These are phyloP conservation scores for Rutilus rutilus DNA, from an alignment of 2,113 vertebrate species.

Conservation along the genomic window DNA sequence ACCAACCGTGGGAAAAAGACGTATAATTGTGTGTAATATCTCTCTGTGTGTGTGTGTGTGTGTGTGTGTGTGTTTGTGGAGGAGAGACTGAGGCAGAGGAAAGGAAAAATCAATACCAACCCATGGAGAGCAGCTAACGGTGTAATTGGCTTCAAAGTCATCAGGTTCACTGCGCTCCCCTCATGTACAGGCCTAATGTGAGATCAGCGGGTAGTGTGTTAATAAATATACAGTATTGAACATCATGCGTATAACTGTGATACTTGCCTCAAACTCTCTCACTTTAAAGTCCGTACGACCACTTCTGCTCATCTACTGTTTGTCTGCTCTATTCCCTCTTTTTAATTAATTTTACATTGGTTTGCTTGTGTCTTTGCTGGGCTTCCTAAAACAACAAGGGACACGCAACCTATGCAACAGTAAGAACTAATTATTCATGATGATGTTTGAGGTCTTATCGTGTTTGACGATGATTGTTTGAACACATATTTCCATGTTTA, in stretches of 20 bases:
- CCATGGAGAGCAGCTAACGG: conserved; percentile 21
- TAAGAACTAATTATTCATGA: not conserved
- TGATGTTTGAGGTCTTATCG: too few species aligned
- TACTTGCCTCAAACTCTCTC: not conserved
- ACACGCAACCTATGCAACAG: not conserved
- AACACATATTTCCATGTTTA: not conserved
- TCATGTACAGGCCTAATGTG: conserved; percentile 24
- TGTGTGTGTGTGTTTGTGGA: not conserved
- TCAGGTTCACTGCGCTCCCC: conserved; percentile 56
- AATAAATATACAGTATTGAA: not conserved
- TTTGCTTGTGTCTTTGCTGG: not conserved
- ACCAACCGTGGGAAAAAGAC: conserved; percentile 39
- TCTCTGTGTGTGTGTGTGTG: not conserved
- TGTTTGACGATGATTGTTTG: too few species aligned
- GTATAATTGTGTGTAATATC: not conserved
- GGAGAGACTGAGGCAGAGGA: not conserved
- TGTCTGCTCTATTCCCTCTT: not conserved
- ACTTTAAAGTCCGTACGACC: not conserved
- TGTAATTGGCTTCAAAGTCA: conserved; percentile 55
- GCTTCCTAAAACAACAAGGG: not conserved
- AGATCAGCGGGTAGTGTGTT: conserved; percentile 2
- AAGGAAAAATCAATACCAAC: conserved; percentile 33
- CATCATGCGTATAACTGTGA: not conserved
- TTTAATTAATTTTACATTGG: not conserved
- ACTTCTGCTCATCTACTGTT: not conserved